Evolutionary conservation across 2,113 vertebrate genomes (phyloP), one percentile per base, ranked within the genome.

Genomic region (Otis tarda): DNA sequence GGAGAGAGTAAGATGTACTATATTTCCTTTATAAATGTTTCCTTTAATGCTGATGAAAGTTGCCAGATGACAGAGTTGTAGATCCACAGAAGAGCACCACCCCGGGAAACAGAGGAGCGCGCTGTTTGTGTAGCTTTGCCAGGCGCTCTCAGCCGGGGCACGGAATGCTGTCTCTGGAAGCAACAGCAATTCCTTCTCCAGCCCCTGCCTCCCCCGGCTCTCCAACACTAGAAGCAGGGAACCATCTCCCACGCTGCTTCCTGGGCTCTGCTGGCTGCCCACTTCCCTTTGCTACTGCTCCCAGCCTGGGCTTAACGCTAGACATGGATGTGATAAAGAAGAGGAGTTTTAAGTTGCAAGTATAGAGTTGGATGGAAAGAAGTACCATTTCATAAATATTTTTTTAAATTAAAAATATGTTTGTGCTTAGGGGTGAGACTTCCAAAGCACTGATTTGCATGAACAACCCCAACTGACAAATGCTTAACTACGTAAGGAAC

Each of bases 1-100:
- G 41, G 31, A 65, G 69, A 83, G 81, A 94, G 69, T 82, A 91
- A 93, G 93, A 91, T 35, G 80, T 47, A 87, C 56, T 93, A 43
- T 59, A 55, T 94, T 95, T 96, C 84, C 91, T 87, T 96, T 88
- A 76, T 80, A 90, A 91, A 89, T 87, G 65, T 91, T 95, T 92
- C 61, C n/a, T 93, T 68, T 82, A 89, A 86, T 37, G 86, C 52
- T 68, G 83, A 91, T 82, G 69, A 82, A 82, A 90, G 85, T 64
- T 81, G 70, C 90, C 95, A 84, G 83, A 92, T 92, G 90, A 88
- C 75, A 90, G 50, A 52, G 92, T 2, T 23, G 55, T 35, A 1
- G 1, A 45, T 13, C 15, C 84, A 85, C 5, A 3, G 59, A 59
- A 35, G 53, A 88, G 71, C 33, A n/a, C 17, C 28, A 3, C 90